phyloP scores from a whole-genome alignment of 2,113 vertebrate species.

The Hydrolagus affinis region DNA sequence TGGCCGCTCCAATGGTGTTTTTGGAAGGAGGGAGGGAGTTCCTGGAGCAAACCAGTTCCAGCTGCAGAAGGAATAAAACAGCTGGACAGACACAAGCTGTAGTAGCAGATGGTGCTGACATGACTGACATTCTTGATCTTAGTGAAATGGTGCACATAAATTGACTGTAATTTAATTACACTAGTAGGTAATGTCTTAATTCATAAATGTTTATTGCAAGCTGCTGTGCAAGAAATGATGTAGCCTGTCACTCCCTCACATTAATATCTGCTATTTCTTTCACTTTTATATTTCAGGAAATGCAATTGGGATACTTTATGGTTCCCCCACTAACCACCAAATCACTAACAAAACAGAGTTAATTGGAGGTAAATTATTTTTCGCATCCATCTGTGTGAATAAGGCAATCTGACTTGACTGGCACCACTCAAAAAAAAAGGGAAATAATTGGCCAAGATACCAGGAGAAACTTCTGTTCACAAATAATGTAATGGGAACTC shows the following conservation, averaged over 20 bases:
- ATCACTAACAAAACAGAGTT: no score
- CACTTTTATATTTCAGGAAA: background rate
- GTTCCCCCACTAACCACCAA: no score
- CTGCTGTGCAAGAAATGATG: background rate
- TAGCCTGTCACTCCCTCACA: background rate
- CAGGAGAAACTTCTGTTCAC: no score
- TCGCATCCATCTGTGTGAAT: no score
- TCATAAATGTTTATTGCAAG: background rate
- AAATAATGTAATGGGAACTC: no score
- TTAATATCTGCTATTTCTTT: background rate
- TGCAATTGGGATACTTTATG: background rate
- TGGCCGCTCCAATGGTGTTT: background rate
- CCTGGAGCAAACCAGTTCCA: background rate
- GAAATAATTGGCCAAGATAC: no score
- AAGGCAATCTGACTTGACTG: no score
- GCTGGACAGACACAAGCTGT: no score
- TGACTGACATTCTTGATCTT: background rate
- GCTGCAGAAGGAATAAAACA: background rate
- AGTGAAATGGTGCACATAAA: background rate
- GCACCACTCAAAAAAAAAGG: no score
- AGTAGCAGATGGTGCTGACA: background rate
- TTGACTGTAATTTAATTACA: constrained; percentile 1
- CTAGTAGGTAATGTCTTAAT: background rate
- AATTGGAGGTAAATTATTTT: no score
- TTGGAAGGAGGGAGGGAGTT: background rate